A percentile compares a stretch with the other conserved stretches of the same genome.
Evolutionary conservation across 1,140 invertebrate genomes (phyloP).

Genomic region (Pissodes strobi): DNA sequence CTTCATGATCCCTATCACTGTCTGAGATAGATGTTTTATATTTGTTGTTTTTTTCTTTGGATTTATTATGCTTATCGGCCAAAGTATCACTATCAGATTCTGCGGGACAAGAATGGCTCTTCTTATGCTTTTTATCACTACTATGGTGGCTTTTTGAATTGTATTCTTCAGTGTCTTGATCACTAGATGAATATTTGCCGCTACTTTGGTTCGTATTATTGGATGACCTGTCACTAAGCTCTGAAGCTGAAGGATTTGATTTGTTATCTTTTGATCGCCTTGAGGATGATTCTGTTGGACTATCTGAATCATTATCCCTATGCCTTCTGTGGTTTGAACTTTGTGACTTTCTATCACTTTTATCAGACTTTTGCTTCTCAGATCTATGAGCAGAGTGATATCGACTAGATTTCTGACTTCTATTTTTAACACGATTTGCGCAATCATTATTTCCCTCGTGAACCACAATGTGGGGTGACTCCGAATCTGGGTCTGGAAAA

Average conservation of each 20-base stretch:
- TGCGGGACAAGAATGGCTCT: conserved; percentile 27
- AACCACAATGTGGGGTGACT: neutral
- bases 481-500: conserved; percentile 3
- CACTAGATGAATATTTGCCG: conserved; percentile 55
- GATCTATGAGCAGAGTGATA: conserved; percentile 29
- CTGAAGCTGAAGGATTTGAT: neutral
- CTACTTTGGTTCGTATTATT: conserved; percentile 46
- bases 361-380: conserved; percentile 30
- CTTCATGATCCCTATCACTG: conserved; percentile 42
- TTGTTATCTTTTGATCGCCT: neutral
- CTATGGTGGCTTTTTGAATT: conserved; percentile 36
- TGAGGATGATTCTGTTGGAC: neutral
- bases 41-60: conserved; percentile 10
- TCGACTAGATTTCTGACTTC: neutral
- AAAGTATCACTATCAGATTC: conserved; percentile 32
- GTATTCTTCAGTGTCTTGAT: conserved; percentile 55
- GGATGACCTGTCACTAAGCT: conserved; percentile 42
- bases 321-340: conserved; percentile 1
- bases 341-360: neutral
- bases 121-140: conserved; percentile 28
- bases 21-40: conserved; percentile 8
- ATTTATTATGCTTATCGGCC: conserved; percentile 12
- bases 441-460: no score
- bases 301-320: neutral
- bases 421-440: neutral